Base-by-base conservation (phyloP, 2,888 invertebrate species). In the Molanna angustata region DNA sequence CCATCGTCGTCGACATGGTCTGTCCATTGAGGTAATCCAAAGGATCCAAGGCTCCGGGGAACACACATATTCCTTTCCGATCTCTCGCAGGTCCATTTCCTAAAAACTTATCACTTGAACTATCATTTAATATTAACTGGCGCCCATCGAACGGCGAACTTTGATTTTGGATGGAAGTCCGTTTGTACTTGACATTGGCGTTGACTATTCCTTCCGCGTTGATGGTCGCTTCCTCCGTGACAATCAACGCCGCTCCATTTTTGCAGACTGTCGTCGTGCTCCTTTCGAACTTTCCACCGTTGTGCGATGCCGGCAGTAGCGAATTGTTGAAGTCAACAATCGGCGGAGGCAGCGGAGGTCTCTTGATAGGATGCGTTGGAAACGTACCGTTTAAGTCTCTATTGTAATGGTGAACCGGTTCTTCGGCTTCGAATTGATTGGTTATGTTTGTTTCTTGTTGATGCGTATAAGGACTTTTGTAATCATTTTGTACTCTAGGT, bases 181-280 rank as follows among this genome's bases (percentile, higher is more conserved):
- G 67, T 59, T 75, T 74, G 55, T 75, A 75, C 58, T 67, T 74
- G 4, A 76, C 62, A 59, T 73, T 74, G 0, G 76, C 73, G 19
- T 64, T 66, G 4, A 69, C 70, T 58, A 63, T 72, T 4, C 74
- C 75, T 61, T 76, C 73, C 2, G 73, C 73, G 1, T 70, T 69
- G 47, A 76, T 71, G 16, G 74, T 74, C 1, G 73, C 73, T 57
- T 75, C 71, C 58, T 77, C 76, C 1, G 76, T 76, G 11, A 76
- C 72, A 45, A 74, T 62, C 1, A 72, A 72, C 6, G 76, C 76
- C 60, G 66, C 74, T 48, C 66, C 72, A 6, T 73, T 76, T 52
- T 68, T 70, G 61, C 73, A 70, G 1, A 76, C 67, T 14, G 71
- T 71, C 60, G 70, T 74, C 1, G 72, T 70, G 21, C 66, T 70